A percentile compares a stretch with the other conserved stretches of the same genome.
phyloP scores from a whole-genome alignment of 2,797 vertebrate genomes.

The Nyctibius grandis region DNA sequence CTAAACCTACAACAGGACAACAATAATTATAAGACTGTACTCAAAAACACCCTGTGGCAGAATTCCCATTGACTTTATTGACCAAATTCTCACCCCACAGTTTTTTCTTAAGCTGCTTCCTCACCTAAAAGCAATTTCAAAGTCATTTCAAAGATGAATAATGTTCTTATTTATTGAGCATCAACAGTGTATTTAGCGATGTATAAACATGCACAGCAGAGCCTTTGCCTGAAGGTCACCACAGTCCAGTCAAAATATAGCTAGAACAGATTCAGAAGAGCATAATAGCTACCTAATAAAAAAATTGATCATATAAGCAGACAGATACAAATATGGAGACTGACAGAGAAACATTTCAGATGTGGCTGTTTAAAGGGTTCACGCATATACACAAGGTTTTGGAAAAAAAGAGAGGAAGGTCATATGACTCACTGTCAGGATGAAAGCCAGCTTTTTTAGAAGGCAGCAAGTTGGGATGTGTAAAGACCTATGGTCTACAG shows the following conservation, averaged over 20 bases:
- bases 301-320: neutral
- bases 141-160: neutral
- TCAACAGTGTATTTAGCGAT: neutral
- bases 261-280: neutral
- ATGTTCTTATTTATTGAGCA: neutral
- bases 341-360: neutral
- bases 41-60: neutral
- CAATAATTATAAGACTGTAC: neutral
- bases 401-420: neutral
- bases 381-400: neutral
- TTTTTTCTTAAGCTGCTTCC: neutral
- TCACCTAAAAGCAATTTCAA: neutral
- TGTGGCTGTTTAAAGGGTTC: neutral
- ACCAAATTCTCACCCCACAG: neutral
- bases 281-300: neutral
- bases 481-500: neutral
- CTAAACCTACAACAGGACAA: neutral
- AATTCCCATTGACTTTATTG: neutral
- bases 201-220: neutral
- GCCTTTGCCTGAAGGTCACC: neutral
- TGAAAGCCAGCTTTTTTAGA: constrained; percentile 10
- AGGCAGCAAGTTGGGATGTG: neutral
- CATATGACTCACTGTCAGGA: neutral
- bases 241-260: neutral
- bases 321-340: neutral